These are phyloP conservation scores for Mugil cephalus DNA, from an alignment of 2,113 vertebrate genomes.

Conservation along the genomic window DNA sequence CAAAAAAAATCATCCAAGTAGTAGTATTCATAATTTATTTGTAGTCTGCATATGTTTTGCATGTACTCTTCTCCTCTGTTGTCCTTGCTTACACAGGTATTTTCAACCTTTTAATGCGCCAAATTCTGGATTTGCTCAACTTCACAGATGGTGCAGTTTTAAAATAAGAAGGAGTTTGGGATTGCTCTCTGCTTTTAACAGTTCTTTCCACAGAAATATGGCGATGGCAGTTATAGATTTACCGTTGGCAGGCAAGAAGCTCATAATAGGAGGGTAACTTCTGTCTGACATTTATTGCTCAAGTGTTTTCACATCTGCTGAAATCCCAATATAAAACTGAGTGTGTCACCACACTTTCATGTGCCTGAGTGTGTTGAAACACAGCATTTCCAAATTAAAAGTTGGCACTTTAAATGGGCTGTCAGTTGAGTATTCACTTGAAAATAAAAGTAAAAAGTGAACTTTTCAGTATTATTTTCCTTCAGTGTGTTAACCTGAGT, in stretches of 20 bases:
- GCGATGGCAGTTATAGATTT: slow-evolving; percentile 25
- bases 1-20: background rate
- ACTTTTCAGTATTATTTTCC: no score
- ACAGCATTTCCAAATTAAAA: slow-evolving; percentile 11
- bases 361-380: slow-evolving; percentile 19
- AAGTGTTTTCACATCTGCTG: slow-evolving; percentile 45
- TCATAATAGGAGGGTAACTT: slow-evolving; percentile 1
- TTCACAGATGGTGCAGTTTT: slow-evolving; percentile 22
- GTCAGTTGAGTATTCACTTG: slow-evolving; percentile 14
- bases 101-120: no score
- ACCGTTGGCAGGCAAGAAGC: slow-evolving; percentile 5
- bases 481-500: no score
- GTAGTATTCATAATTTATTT: no score
- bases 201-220: slow-evolving; percentile 33
- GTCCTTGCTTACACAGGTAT: background rate
- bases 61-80: background rate
- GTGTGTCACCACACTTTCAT: background rate
- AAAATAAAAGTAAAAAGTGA: no score
- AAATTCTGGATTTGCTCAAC: background rate
- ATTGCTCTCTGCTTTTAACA: background rate
- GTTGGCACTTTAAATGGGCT: background rate
- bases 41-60: background rate
- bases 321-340: slow-evolving; percentile 21
- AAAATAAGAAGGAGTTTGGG: background rate
- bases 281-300: slow-evolving; percentile 24